These are phyloP conservation scores for Sarcophaga subvicina DNA, from an alignment of 2,888 invertebrate genomes.

Conservation along the genomic window DNA sequence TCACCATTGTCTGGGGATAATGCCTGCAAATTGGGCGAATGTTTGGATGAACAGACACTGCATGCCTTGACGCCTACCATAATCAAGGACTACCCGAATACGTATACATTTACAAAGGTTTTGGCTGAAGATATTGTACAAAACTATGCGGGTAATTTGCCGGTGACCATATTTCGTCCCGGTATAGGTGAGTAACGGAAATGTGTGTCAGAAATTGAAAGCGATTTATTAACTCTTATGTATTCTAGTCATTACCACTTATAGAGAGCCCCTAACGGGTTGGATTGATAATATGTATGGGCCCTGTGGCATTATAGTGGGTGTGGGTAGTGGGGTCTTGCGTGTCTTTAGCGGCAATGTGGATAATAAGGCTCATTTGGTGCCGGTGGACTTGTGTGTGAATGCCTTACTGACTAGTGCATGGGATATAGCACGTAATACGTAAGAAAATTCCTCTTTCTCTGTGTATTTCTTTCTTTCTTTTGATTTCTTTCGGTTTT, in stretches of 20 bases:
- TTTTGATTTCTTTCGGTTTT: constrained; percentile 13
- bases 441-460: constrained; percentile 70
- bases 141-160: constrained; percentile 84
- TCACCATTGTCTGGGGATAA: constrained; percentile 80
- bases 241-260: constrained; percentile 82
- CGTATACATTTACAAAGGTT: constrained; percentile 89
- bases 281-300: constrained; percentile 90
- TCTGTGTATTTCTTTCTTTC: not conserved
- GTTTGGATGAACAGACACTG: constrained; percentile 81
- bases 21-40: constrained; percentile 80
- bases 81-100: constrained; percentile 84
- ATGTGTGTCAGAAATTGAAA: not conserved
- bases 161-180: constrained; percentile 87
- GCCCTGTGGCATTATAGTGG: constrained; percentile 83
- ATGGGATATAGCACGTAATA: constrained; percentile 82
- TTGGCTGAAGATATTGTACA: constrained; percentile 86
- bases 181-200: constrained; percentile 83
- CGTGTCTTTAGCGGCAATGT: constrained; percentile 81
- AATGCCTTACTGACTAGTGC: constrained; percentile 82
- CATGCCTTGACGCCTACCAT: constrained; percentile 79
- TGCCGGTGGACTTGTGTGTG: constrained; percentile 82
- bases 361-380: constrained; percentile 81
- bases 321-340: constrained; percentile 86
- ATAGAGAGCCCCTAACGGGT: constrained; percentile 84
- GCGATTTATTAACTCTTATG: not conserved